phyloP scores from a whole-genome alignment of 2,113 vertebrate genomes.

The Narcine bancroftii region DNA sequence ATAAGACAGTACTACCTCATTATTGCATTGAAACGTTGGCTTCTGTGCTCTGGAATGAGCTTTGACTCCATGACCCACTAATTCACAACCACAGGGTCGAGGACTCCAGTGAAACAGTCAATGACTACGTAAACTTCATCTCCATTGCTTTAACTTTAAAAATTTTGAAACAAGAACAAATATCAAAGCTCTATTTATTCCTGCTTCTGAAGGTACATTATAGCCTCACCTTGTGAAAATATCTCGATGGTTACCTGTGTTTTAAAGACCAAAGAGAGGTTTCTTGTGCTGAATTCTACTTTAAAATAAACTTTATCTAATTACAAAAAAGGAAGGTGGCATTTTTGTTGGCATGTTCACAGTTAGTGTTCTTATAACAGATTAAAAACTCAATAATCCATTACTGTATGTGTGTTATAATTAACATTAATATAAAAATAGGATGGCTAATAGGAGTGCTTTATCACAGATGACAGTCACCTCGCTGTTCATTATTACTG shows the following conservation, averaged over 20 bases:
- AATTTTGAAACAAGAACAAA: background rate
- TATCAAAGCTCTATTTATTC: background rate
- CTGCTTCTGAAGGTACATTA: background rate
- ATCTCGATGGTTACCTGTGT: background rate
- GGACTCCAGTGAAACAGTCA: background rate
- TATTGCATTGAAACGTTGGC: background rate
- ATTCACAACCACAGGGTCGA: background rate
- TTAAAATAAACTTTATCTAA: background rate
- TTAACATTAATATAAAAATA: conserved; percentile 83
- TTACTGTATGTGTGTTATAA: conserved; percentile 71
- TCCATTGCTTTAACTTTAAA: background rate
- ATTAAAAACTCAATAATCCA: conserved; percentile 90
- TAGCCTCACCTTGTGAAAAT: too few species aligned
- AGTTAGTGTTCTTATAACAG: conserved; percentile 54
- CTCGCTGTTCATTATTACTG: conserved; percentile 86
- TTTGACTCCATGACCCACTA: background rate
- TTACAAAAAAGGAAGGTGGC: conserved; percentile 5
- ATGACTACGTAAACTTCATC: background rate
- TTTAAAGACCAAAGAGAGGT: background rate
- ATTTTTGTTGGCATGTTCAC: conserved; percentile 49
- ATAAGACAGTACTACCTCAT: background rate
- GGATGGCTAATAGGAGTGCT: conserved; percentile 74
- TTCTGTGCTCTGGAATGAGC: background rate
- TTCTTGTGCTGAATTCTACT: background rate
- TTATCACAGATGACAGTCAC: conserved; percentile 81